phyloP scores from a whole-genome alignment of 2,888 invertebrate genomes.

The Linnaemya tessellans region DNA sequence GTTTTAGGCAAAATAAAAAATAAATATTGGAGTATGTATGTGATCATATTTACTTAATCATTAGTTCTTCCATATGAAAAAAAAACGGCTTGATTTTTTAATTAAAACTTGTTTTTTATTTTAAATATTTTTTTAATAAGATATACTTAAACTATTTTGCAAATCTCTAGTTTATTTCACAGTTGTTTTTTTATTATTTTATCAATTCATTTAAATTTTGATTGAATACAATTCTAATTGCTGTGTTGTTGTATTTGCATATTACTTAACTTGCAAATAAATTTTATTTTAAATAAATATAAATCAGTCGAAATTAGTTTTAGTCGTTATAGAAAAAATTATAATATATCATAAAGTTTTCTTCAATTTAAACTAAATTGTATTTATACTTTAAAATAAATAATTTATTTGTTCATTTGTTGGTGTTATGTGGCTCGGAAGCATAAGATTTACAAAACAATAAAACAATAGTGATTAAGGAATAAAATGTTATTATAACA shows the following conservation, averaged over 20 bases:
- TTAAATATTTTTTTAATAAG: constrained; percentile 37
- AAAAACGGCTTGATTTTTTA: background rate
- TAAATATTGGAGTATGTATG: no score
- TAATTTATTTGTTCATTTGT: constrained; percentile 55
- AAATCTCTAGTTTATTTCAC: constrained; percentile 71
- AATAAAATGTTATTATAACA: constrained; percentile 38
- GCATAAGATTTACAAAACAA: constrained; percentile 39
- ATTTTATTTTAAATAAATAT: constrained; percentile 54
- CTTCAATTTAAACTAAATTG: constrained; percentile 9
- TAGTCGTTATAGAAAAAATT: constrained; percentile 2
- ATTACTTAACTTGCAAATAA: constrained; percentile 64
- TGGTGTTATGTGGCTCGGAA: constrained; percentile 72
- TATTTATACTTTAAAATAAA: constrained; percentile 2
- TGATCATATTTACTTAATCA: no score
- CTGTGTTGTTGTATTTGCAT: constrained; percentile 50
- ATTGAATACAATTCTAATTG: constrained; percentile 55
- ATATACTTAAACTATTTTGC: constrained; percentile 65
- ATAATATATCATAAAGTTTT: background rate
- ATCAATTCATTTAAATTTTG: constrained; percentile 55
- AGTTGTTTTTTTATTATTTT: constrained; percentile 36
- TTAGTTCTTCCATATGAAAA: background rate
- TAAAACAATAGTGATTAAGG: constrained; percentile 39
- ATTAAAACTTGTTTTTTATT: constrained; percentile 6
- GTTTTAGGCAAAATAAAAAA: no score
- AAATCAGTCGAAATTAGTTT: constrained; percentile 70